These are phyloP conservation scores for Synchiropus splendidus DNA, from an alignment of 2,113 vertebrate species.

Conservation along the genomic window DNA sequence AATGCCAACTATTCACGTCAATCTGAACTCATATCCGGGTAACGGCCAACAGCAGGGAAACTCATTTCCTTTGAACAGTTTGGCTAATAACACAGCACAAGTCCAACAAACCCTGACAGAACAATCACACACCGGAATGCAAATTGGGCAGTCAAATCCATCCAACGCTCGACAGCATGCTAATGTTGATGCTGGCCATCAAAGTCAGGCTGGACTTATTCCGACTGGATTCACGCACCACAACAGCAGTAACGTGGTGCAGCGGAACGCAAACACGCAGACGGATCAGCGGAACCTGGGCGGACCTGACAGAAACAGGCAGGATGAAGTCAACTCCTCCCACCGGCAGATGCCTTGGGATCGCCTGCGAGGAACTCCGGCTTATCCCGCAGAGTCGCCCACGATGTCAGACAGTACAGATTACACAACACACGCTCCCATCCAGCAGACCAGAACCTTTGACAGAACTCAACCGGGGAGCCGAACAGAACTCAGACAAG, in stretches of 20 bases:
- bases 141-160: slow-evolving; percentile 10
- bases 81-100: slow-evolving; percentile 9
- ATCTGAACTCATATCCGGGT: slow-evolving; percentile 49
- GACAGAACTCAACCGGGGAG: not conserved
- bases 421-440: slow-evolving; percentile 21
- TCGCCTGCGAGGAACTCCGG: slow-evolving; percentile 55
- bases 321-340: slow-evolving; percentile 1
- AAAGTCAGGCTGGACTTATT: slow-evolving; percentile 17
- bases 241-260: slow-evolving; percentile 17
- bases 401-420: slow-evolving; percentile 11
- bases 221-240: slow-evolving; percentile 47
- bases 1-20: slow-evolving; percentile 60
- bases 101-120: slow-evolving; percentile 8
- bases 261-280: slow-evolving; percentile 33
- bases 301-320: slow-evolving; percentile 9
- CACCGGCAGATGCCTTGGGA: slow-evolving; percentile 57
- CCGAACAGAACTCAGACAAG: too few species aligned
- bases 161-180: slow-evolving; percentile 2
- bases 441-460: slow-evolving; percentile 6
- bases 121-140: slow-evolving; percentile 19
- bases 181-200: not conserved
- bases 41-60: slow-evolving; percentile 23
- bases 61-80: slow-evolving; percentile 9
- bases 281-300: slow-evolving; percentile 26
- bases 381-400: slow-evolving; percentile 43